Evolutionary conservation across 2,888 invertebrate species (phyloP).

Genomic region (Drosophila macrospina): DNA sequence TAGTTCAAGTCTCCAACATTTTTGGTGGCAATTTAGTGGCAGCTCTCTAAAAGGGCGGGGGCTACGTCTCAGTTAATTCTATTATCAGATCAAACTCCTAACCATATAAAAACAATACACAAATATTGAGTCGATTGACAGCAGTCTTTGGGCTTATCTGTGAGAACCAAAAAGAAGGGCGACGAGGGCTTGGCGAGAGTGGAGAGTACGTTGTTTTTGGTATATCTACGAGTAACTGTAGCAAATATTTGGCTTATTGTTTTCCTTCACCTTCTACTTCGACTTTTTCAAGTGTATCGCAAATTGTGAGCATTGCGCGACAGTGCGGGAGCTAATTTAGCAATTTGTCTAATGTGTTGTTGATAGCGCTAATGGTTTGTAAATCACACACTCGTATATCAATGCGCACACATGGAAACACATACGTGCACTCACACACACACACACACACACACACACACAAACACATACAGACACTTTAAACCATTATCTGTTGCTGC

Average conservation of each 20-base stretch:
- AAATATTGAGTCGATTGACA: constrained; percentile 39
- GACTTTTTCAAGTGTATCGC: constrained; percentile 33
- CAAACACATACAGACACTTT: constrained; percentile 1
- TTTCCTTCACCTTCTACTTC: constrained; percentile 15
- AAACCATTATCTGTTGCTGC: constrained; percentile 40
- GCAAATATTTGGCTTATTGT: constrained; percentile 27
- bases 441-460: constrained; percentile 22
- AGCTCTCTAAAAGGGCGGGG: neutral
- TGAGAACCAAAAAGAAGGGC: constrained; percentile 6
- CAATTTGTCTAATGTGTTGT: constrained; percentile 79
- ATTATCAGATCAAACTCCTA: constrained; percentile 63
- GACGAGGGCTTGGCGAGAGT: constrained; percentile 11
- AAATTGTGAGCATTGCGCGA: constrained; percentile 52
- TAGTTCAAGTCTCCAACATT: constrained; percentile 50
- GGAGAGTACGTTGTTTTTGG: neutral
- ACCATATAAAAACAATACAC: constrained; percentile 32
- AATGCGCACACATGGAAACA: no score
- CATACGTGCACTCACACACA: constrained; percentile 14
- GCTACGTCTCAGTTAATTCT: constrained; percentile 5
- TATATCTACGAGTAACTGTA: neutral
- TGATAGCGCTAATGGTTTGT: constrained; percentile 78
- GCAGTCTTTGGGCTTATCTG: constrained; percentile 38
- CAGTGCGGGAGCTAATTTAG: constrained; percentile 71
- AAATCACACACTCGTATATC: constrained; percentile 69
- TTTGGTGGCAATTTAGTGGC: constrained; percentile 20